Percentiles rank a stretch among this genome's conserved stretches.
phyloP scores from a whole-genome alignment of 2,888 invertebrate genomes.

The Chymomyza procnemis region DNA sequence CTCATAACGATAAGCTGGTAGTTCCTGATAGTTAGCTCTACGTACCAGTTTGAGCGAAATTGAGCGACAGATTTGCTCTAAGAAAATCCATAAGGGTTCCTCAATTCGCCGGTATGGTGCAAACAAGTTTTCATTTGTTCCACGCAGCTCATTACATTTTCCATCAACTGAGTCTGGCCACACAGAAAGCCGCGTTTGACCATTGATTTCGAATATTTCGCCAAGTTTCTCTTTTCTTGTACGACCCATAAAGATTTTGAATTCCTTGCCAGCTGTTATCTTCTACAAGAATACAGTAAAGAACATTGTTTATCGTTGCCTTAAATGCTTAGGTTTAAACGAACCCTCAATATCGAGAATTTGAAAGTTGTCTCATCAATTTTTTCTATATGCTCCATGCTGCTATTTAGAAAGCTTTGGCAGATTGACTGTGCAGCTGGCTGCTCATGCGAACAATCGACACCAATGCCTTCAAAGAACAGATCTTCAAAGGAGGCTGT shows the following conservation, averaged over 20 bases:
- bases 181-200: conserved; percentile 80
- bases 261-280: too few species aligned
- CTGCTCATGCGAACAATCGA: conserved; percentile 85
- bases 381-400: conserved; percentile 80
- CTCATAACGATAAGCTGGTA: conserved; percentile 84
- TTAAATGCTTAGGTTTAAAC: too few species aligned
- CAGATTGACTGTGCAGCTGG: conserved; percentile 87
- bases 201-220: conserved; percentile 84
- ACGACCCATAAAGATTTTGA: conserved; percentile 85
- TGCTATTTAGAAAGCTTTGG: conserved; percentile 81
- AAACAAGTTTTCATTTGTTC: conserved; percentile 92
- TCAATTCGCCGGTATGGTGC: conserved; percentile 84
- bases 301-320: too few species aligned
- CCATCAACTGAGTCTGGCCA: conserved; percentile 81
- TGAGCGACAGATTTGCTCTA: conserved; percentile 87
- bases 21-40: conserved; percentile 82
- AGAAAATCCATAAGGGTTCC: conserved; percentile 84
- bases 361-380: conserved; percentile 45
- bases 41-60: conserved; percentile 82
- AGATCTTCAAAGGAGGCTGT: conserved; percentile 84
- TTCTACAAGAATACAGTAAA: not conserved
- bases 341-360: not conserved
- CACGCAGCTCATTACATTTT: conserved; percentile 85
- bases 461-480: conserved; percentile 84
- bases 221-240: conserved; percentile 86